phyloP scores from a whole-genome alignment of 2,113 vertebrate genomes.

The Vulpes vulpes region DNA sequence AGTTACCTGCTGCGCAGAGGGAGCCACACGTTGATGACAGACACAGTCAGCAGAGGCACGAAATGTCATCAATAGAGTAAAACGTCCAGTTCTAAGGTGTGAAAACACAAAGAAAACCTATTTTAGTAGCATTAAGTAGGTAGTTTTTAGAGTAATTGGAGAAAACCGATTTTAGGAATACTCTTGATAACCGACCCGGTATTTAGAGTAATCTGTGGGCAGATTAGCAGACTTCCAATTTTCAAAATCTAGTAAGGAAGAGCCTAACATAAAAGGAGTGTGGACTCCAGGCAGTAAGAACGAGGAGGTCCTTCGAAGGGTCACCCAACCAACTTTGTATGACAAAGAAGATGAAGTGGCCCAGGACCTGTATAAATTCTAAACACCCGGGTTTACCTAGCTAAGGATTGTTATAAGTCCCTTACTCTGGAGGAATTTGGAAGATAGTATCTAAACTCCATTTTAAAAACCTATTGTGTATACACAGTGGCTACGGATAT shows the following conservation, averaged over 20 bases:
- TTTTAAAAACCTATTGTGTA: neutral
- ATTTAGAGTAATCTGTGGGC: slow-evolving; percentile 6
- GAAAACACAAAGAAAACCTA: slow-evolving; percentile 21
- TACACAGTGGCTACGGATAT: rapidly evolving
- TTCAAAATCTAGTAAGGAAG: slow-evolving; percentile 15
- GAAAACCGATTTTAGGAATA: slow-evolving; percentile 34
- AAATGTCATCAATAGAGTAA: neutral
- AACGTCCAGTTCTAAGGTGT: neutral
- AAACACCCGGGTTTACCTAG: neutral
- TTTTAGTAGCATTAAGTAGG: neutral
- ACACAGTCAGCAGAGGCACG: neutral
- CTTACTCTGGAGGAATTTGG: neutral
- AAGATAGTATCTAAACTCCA: neutral
- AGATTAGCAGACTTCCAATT: neutral
- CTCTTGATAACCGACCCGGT: neutral
- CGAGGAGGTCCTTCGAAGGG: neutral
- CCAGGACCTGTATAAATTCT: neutral
- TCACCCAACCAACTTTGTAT: neutral
- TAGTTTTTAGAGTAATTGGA: neutral
- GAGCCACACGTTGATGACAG: too few relatives aligned
- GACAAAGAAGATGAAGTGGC: neutral
- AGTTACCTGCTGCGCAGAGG: neutral
- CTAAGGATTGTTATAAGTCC: neutral
- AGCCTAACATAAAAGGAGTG: neutral
- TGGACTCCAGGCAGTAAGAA: neutral